Conservation (phyloP, 2,113 vertebrate species). For the Macrotis lagotis region DNA sequence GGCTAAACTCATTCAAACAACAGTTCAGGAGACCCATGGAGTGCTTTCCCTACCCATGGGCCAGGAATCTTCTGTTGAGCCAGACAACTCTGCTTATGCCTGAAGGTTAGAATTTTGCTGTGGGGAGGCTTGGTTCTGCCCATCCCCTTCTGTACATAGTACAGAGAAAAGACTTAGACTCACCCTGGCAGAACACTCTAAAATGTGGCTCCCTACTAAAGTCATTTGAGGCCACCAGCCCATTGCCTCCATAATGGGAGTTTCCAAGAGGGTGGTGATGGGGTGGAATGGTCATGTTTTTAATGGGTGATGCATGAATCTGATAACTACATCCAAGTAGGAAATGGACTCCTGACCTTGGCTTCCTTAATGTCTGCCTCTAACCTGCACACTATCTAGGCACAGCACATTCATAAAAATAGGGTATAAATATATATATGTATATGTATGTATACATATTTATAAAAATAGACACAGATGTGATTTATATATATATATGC, state of each 20-base stretch:
- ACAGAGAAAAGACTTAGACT: not conserved
- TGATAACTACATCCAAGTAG: not conserved
- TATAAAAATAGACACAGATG: not conserved
- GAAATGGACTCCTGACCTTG: not conserved
- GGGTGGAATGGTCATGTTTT: not conserved
- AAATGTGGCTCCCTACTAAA: not conserved
- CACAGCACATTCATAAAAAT: not conserved
- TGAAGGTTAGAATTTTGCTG: not conserved
- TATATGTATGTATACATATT: not conserved
- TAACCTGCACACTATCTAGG: not conserved
- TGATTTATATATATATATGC: not conserved
- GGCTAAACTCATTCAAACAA: conserved; percentile 59
- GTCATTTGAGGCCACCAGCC: not conserved
- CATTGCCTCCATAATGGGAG: not conserved
- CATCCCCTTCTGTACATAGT: not conserved
- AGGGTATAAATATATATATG: too few species aligned
- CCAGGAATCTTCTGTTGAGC: not conserved
- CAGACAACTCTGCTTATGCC: not conserved
- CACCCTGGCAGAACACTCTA: not conserved
- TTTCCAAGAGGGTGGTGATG: not conserved
- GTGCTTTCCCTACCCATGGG: not conserved
- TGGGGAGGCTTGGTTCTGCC: not conserved
- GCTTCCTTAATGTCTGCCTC: not conserved
- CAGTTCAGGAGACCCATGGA: not conserved
- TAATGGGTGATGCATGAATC: not conserved